A percentile compares a stretch with the other conserved stretches of the same genome.
phyloP scores from a whole-genome alignment of 2,888 invertebrate species.

The Metacarcinus magister region DNA sequence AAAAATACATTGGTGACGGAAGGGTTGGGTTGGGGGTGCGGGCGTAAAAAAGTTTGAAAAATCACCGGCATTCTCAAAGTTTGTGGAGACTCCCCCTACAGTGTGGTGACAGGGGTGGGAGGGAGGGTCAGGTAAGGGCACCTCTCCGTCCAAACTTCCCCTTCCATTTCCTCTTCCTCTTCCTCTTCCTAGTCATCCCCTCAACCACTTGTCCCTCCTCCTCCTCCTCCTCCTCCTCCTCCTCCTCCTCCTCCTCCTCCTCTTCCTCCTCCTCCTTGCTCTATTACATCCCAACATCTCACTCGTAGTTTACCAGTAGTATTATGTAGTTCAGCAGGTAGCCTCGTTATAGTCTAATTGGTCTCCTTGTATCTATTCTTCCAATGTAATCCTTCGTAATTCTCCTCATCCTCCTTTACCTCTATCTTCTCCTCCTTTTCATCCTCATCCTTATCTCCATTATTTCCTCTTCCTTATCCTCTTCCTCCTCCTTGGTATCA shows the following conservation, averaged over 20 bases:
- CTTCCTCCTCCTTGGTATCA: background rate
- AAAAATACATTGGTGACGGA: slow-evolving; percentile 15
- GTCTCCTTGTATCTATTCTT: background rate
- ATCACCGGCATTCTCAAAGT: background rate
- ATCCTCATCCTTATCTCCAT: background rate
- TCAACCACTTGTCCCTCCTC: background rate
- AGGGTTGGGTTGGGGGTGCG: background rate
- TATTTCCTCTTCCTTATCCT: background rate
- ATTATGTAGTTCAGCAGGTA: background rate
- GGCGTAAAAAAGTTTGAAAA: background rate
- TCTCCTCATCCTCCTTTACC: no score
- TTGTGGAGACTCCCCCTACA: background rate
- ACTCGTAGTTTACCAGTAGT: background rate
- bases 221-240: background rate
- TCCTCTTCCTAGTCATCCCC: background rate
- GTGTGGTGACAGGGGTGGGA: background rate
- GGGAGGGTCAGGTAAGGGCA: background rate
- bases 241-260: background rate
- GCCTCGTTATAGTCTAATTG: background rate
- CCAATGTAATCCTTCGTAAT: no score
- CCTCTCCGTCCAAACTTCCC: background rate
- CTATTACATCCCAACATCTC: background rate
- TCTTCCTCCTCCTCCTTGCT: background rate
- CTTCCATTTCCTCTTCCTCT: slow-evolving; percentile 13
- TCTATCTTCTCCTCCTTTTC: no score